Base-by-base conservation (phyloP, 2,797 vertebrate species). In the Diceros bicornis region DNA sequence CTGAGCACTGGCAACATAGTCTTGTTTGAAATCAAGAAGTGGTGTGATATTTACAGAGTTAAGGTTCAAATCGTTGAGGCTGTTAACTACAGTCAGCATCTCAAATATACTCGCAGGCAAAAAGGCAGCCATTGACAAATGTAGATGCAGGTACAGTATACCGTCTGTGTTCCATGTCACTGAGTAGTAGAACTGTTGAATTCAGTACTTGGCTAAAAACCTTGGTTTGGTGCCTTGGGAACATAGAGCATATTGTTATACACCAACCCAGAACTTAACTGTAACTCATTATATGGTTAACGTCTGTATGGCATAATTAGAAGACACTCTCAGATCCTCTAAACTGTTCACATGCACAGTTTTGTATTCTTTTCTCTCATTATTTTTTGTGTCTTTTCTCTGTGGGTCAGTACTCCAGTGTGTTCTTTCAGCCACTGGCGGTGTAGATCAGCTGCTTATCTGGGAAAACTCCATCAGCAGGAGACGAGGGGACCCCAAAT, bases 331-430 rank as follows among this genome's bases (percentile, higher is more conserved):
- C 64, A 84, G 62, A 50, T 85, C 52, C 23, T 94, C 34, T 81
- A 6, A 57, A 12, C 0, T 72, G 29, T 85, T 94, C 74, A 47
- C 18, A 17, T 8, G 37, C 21, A 89, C 44, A 69, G 0, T 57
- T 93, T 59, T 79, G n/a, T 10, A 14, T 81, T 96, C 59, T 91
- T 75, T 1, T 87, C 55, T 69, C n/a, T 29, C 25, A 23, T 86
- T 64, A 29, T 81, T 92, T 89, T 62, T 27, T 37, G 1, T 86
- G 66, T 68, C 32, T 68, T 82, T 96, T 55, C 82, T 97, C 41
- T n/a, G n/a, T 74, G 50, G 44, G 18, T 57, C 29, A 64, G 3
- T 55, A 6, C 71, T 84, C 59, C 9, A 34, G 8, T 27, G 16
- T 37, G 3, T 84, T 74, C 68, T 95, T 27, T 57, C 8, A 64